Evolutionary conservation across 2,888 invertebrate species (phyloP).

Genomic region (Cabera pusaria): DNA sequence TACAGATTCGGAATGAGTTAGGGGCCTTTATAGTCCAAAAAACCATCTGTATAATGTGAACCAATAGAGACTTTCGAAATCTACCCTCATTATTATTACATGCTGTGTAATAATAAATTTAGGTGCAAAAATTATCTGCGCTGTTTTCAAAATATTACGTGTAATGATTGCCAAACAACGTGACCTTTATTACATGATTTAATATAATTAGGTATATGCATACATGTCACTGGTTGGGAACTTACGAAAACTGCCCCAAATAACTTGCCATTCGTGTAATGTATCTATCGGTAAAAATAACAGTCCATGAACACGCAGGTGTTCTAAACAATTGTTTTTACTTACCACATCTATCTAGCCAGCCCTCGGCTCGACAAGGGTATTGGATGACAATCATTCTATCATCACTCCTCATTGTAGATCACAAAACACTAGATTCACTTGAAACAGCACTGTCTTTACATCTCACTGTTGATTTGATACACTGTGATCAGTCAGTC

Average conservation of each 20-base stretch:
- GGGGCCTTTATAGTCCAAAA: too few species aligned
- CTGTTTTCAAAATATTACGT: too few species aligned
- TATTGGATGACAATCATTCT: slow-evolving; percentile 59
- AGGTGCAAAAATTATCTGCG: too few species aligned
- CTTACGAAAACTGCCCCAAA: slow-evolving; percentile 69
- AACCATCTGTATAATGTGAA: too few species aligned
- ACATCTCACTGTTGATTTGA: slow-evolving; percentile 50
- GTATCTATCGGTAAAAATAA: slow-evolving; percentile 30
- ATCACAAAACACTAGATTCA: slow-evolving; percentile 39
- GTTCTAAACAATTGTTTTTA: slow-evolving; percentile 13
- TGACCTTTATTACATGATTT: slow-evolving; percentile 47
- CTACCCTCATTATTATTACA: too few species aligned
- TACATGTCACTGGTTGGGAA: slow-evolving; percentile 56
- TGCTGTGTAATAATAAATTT: too few species aligned
- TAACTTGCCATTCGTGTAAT: slow-evolving; percentile 53
- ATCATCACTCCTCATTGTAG: slow-evolving; percentile 62
- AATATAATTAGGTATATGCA: too few species aligned
- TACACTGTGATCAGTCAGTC: slow-evolving; percentile 40
- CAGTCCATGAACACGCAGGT: slow-evolving; percentile 25
- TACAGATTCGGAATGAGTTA: too few species aligned
- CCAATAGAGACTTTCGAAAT: too few species aligned
- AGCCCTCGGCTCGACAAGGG: slow-evolving; percentile 76
- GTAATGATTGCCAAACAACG: slow-evolving; percentile 38
- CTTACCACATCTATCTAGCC: slow-evolving; percentile 78
- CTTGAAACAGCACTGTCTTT: slow-evolving; percentile 39